Evolutionary conservation across 2,888 invertebrate genomes (phyloP), one percentile per base, ranked within the genome.

Genomic region (Ormyrus thymus): DNA sequence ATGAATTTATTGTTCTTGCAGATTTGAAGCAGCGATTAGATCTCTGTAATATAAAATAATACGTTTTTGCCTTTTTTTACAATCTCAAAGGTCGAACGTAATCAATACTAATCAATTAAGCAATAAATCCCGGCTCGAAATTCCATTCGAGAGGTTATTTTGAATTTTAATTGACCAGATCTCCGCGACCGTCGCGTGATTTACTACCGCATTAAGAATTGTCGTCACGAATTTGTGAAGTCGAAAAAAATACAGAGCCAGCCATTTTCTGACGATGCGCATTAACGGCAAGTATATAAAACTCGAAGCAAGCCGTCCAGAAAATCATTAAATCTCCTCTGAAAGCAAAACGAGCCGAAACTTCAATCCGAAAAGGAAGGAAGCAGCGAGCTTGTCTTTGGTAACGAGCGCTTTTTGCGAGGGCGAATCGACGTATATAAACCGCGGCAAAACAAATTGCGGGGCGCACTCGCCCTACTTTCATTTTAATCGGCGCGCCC

Each of bases 401-500:
- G 51, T 55, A 50, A 70, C 15, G 76, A 53, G 29, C 29, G 46
- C 29, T 68, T 66, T 69, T 62, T 55, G 61, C 61, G 50, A 61
- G 7, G 50, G 64, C 13, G 70, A 68, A 76, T 69, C 50, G 13
- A 58, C 62, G 50, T 8, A n/a, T 61, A 55, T 50, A 56, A 56
- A 56, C 8, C 10, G 48, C 56, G 69, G 65, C 69, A 73, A 70
- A 70, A 64, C 59, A 74, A 74, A 74, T 74, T 56, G 62, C 48
- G 13, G 69, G 68, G 51, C 43, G 64, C 51, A n/a, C 45, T 58
- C 29, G 48, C 45, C 11, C 69, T n/a, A 43, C 68, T 73, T 70
- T 74, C 74, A 58, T 70, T 65, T 70, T 65, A 64, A 74, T 65
- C 64, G 64, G 51, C 58, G 70, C 64, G 51, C 59, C 73, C 64